These are phyloP conservation scores for Aleiodes leptofemur DNA, from an alignment of 2,888 invertebrate genomes.

Conservation along the genomic window DNA sequence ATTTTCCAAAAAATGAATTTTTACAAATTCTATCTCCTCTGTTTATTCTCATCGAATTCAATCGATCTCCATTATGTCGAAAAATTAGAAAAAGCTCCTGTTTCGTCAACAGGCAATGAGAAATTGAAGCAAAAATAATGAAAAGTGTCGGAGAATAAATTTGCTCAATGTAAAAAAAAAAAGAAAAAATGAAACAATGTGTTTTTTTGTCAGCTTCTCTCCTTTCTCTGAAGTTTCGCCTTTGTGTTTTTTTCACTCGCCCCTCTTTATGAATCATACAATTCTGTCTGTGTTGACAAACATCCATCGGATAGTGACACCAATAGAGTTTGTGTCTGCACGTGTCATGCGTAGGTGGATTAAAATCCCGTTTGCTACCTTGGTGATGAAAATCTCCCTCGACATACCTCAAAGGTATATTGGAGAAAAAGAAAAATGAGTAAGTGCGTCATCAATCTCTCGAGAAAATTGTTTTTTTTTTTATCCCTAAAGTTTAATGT, in stretches of 20 bases:
- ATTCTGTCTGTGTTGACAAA: slow-evolving; percentile 32
- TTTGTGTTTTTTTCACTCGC: not conserved
- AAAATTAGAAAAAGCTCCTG: too few relatives aligned
- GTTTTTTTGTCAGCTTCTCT: not conserved
- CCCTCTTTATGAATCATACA: slow-evolving; percentile 18
- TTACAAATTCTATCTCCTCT: too few relatives aligned
- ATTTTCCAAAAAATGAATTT: too few relatives aligned
- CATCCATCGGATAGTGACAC: slow-evolving; percentile 11
- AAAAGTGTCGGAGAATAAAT: too few relatives aligned
- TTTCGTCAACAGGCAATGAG: too few relatives aligned
- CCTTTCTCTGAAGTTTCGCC: not conserved
- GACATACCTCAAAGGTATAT: slow-evolving; percentile 2
- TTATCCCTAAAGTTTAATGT: not conserved
- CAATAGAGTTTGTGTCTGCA: slow-evolving; percentile 1
- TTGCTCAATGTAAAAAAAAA: too few relatives aligned
- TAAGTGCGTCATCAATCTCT: slow-evolving; percentile 1
- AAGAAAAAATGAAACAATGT: not conserved
- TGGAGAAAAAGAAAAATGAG: not conserved
- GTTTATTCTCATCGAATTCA: too few relatives aligned
- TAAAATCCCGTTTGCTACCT: slow-evolving; percentile 31
- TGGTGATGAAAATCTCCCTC: slow-evolving; percentile 9
- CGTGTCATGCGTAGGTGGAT: slow-evolving; percentile 22
- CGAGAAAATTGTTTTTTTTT: not conserved
- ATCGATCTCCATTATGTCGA: too few relatives aligned
- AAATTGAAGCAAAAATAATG: too few relatives aligned